These are phyloP conservation scores for Cyclargus thomasi DNA, from an alignment of 1,140 invertebrate genomes.

Conservation along the genomic window DNA sequence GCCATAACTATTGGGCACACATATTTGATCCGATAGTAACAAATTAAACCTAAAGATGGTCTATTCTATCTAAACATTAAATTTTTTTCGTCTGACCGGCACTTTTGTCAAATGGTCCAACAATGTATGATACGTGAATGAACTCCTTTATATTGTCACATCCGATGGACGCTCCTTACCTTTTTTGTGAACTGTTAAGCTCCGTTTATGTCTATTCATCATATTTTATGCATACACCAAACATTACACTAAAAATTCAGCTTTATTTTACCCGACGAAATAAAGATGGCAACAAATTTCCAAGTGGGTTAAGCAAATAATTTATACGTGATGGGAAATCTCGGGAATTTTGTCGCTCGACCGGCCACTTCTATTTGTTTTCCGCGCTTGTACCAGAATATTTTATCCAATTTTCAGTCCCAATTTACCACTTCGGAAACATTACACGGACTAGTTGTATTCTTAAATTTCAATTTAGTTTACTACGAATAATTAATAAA, in stretches of 20 bases:
- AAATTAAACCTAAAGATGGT: too few relatives aligned
- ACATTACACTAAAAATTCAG: background rate
- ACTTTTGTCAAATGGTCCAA: too few relatives aligned
- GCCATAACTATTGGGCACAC: too few relatives aligned
- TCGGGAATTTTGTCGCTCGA: slow-evolving; percentile 8
- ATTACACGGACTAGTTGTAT: background rate
- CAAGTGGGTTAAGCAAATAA: slow-evolving; percentile 17
- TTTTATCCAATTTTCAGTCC: slow-evolving; percentile 16
- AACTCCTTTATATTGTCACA: too few relatives aligned
- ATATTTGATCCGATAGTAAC: too few relatives aligned
- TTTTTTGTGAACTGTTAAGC: too few relatives aligned
- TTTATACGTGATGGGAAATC: slow-evolving; percentile 17
- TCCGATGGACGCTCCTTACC: too few relatives aligned
- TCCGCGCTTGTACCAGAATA: slow-evolving; percentile 16
- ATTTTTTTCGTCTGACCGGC: too few relatives aligned
- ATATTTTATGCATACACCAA: too few relatives aligned
- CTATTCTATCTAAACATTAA: too few relatives aligned
- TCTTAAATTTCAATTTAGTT: background rate
- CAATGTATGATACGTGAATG: too few relatives aligned
- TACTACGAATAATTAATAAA: background rate
- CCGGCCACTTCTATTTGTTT: slow-evolving; percentile 14
- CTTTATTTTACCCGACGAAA: background rate
- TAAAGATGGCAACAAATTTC: slow-evolving; percentile 4
- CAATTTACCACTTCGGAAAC: background rate
- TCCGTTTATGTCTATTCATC: background rate